phyloP scores from a whole-genome alignment of 2,797 vertebrate genomes.

The Oreochromis grahami region DNA sequence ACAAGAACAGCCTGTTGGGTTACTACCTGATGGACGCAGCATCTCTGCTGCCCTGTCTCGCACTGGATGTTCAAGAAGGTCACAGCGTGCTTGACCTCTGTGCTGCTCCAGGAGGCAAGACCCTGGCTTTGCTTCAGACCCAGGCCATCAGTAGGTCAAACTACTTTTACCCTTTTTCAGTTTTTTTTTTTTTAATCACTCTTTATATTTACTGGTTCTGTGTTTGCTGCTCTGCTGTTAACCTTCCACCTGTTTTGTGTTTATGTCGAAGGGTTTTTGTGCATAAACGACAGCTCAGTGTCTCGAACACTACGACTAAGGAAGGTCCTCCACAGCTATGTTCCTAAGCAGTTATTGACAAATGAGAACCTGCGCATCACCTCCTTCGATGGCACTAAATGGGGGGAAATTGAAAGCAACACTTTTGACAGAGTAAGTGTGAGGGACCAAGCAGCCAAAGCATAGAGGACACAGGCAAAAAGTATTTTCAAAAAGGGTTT shows the following conservation, averaged over 20 bases:
- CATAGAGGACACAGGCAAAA: too few species aligned
- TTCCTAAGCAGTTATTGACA: slow-evolving; percentile 74
- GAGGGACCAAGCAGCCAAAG: too few species aligned
- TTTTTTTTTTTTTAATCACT: neutral
- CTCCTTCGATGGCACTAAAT: slow-evolving; percentile 82
- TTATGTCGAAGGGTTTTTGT: slow-evolving; percentile 75
- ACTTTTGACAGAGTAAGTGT: slow-evolving; percentile 88
- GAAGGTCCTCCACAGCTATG: slow-evolving; percentile 79
- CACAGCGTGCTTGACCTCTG: slow-evolving; percentile 90
- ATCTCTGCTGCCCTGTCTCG: slow-evolving; percentile 88
- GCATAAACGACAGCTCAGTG: slow-evolving; percentile 82
- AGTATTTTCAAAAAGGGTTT: too few species aligned
- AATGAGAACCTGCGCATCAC: slow-evolving; percentile 75
- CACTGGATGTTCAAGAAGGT: slow-evolving; percentile 76
- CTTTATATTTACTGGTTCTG: too few species aligned
- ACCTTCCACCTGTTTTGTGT: neutral
- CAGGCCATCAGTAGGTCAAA: slow-evolving; percentile 78
- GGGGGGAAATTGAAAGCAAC: slow-evolving; percentile 76
- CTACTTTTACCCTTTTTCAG: neutral
- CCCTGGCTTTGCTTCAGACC: slow-evolving; percentile 86
- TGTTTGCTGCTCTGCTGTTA: neutral
- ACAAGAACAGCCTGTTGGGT: slow-evolving; percentile 72
- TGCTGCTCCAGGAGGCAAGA: slow-evolving; percentile 92
- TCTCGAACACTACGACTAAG: slow-evolving; percentile 81
- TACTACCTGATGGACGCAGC: slow-evolving; percentile 95